Evolutionary conservation across 2,797 vertebrate genomes (phyloP), one percentile per base, ranked within the genome.

Genomic region (Syndactyla subalaris): DNA sequence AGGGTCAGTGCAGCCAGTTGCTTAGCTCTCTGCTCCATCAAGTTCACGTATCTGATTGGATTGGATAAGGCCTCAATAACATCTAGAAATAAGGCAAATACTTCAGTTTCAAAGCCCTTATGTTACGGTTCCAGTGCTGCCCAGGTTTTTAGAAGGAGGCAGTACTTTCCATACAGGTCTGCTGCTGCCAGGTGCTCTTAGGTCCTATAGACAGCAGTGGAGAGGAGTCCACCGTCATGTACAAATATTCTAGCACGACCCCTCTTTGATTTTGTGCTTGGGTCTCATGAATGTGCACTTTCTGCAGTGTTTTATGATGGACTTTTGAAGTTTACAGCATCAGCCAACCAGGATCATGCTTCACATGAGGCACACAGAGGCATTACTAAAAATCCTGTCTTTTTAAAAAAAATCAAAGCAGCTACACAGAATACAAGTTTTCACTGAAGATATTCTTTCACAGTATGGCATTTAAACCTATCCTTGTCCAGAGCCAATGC

Each of bases 31-130:
- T 99, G 99, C 94, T 99, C 99, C 99, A 99, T 99, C 96, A 99
- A 97, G 97, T 99, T 99, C 57, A 99, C 98, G 0, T 99, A 99
- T 89, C 98, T 98, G 92, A 99, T 99, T 46, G 99, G 99, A 97
- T 99, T 99, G 94, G 99, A 99, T 96, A 99, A 97, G 39, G 99
- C 99, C 97, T 99, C 99, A 4, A 99, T 99, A 91, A 99, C 99
- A 54, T 99, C 99, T 99, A 94, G 92, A 92, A 68, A 89, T 14
- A 71, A 91, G 55, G 34, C 27, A 97, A 55, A 83, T 18, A 91
- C 32, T 91, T 95, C 67, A 95, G 52, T 80, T 36, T 67, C 57
- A 92, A 77, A 57, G 19, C 22, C n/a, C 21, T 61, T 71, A 4
- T 19, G 46, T 43, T 68, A 24, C 1, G 13, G 46, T 38, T 54